Evolutionary conservation across 1,140 invertebrate species (phyloP).

Genomic region (Tetramorium simillimum): DNA sequence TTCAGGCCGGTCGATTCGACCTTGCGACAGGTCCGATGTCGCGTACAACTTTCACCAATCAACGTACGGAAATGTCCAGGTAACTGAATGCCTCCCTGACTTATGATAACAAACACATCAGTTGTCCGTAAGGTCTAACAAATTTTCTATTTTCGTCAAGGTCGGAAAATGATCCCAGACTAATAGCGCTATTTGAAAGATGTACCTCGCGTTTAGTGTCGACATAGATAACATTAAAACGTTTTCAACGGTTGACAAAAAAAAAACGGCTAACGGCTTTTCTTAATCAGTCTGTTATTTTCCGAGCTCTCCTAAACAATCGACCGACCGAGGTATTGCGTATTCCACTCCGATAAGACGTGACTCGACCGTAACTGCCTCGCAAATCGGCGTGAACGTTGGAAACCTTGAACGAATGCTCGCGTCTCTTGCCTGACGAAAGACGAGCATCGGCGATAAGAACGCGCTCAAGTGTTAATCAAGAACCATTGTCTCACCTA

Average conservation of each 20-base stretch:
- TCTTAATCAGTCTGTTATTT: background rate
- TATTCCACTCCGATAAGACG: constrained; percentile 44
- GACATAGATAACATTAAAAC: background rate
- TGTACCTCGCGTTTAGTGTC: background rate
- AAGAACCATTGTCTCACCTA: constrained; percentile 40
- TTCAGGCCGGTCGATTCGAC: constrained; percentile 58
- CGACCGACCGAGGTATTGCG: constrained; percentile 11
- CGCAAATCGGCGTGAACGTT: constrained; percentile 21
- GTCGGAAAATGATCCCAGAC: background rate
- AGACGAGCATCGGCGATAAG: constrained; percentile 41
- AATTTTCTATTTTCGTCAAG: background rate
- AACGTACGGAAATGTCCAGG: constrained; percentile 73
- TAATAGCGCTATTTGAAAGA: background rate
- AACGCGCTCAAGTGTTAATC: constrained; percentile 26
- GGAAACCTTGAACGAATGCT: constrained; percentile 37
- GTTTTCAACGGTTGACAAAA: background rate
- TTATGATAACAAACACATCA: constrained; percentile 21
- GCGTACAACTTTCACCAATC: constrained; percentile 76
- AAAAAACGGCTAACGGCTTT: background rate
- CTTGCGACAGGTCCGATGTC: constrained; percentile 76
- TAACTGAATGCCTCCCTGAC: constrained; percentile 68
- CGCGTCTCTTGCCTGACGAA: constrained; percentile 28
- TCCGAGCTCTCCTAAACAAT: background rate
- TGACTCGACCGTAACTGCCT: constrained; percentile 31
- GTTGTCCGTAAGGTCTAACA: background rate